Percentiles rank a stretch among this genome's conserved stretches.
These are phyloP conservation scores for Athene noctua DNA, from an alignment of 2,113 vertebrate species.

Conservation along the genomic window DNA sequence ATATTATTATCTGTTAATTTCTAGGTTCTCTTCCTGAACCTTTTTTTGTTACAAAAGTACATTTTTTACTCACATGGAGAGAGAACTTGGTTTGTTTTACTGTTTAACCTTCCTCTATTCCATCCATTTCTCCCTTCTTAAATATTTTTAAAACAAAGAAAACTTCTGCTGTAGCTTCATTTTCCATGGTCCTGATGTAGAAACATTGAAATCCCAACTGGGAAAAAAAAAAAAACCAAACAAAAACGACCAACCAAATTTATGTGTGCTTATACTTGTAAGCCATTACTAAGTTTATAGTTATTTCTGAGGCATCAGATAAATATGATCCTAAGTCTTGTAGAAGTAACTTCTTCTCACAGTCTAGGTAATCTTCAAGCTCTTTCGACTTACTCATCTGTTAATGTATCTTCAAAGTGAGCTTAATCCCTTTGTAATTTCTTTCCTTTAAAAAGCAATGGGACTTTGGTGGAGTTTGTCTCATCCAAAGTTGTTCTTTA, in stretches of 20 bases:
- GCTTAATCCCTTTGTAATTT: not conserved
- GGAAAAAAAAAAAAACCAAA: not conserved
- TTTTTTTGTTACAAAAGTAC: not conserved
- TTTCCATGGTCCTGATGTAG: not conserved
- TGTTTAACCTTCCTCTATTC: not conserved
- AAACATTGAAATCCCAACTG: not conserved
- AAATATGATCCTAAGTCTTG: not conserved
- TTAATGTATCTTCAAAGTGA: not conserved
- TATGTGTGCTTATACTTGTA: not conserved
- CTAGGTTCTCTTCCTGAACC: not conserved
- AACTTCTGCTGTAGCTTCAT: not conserved
- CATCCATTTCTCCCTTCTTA: not conserved
- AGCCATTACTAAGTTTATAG: not conserved
- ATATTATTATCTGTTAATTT: not conserved
- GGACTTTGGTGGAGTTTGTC: not conserved
- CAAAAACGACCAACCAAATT: not conserved
- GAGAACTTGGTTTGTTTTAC: not conserved
- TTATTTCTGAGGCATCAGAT: not conserved
- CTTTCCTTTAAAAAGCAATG: not conserved
- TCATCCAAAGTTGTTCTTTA: not conserved
- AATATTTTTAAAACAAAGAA: not conserved
- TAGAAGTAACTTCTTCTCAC: not conserved
- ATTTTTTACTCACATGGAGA: not conserved
- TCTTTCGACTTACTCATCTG: not conserved
- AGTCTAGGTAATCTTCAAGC: not conserved